Percentiles rank a stretch among this genome's conserved stretches.
phyloP scores from a whole-genome alignment of 2,113 vertebrate genomes.

The Atractosteus spatula region DNA sequence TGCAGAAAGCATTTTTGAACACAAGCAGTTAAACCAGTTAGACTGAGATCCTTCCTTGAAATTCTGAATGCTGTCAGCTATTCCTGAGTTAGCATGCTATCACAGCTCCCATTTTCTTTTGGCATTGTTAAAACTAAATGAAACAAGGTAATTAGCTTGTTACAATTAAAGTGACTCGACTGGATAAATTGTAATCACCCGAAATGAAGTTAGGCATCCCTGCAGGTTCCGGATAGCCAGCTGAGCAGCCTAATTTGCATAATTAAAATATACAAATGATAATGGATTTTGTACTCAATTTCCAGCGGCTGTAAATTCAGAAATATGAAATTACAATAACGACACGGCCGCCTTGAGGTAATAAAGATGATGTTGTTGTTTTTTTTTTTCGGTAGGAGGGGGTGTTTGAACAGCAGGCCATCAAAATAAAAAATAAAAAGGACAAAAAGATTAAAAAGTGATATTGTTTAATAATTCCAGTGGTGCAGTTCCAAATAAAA shows the following conservation, averaged over 20 bases:
- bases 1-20: no score
- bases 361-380: slow-evolving; percentile 67
- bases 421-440: slow-evolving; percentile 54
- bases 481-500: slow-evolving; percentile 49
- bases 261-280: slow-evolving; percentile 99
- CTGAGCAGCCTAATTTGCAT: slow-evolving; percentile 99
- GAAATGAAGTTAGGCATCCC: slow-evolving; percentile 98
- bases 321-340: slow-evolving; percentile 99
- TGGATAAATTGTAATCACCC: slow-evolving; percentile 99
- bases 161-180: slow-evolving; percentile 99
- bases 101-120: slow-evolving; percentile 76
- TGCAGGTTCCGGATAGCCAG: slow-evolving; percentile 94
- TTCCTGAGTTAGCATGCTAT: slow-evolving; percentile 64
- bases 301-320: slow-evolving; percentile 98
- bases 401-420: slow-evolving; percentile 70
- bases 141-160: slow-evolving; percentile 99
- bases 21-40: no score
- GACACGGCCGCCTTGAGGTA: slow-evolving; percentile 87
- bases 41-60: slow-evolving; percentile 18
- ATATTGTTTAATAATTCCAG: slow-evolving; percentile 86
- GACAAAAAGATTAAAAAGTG: slow-evolving; percentile 75
- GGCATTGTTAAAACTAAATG: slow-evolving; percentile 99
- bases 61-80: slow-evolving; percentile 48
- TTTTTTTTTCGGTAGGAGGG: slow-evolving; percentile 50
- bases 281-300: slow-evolving; percentile 99